These are phyloP conservation scores for mouse (Mus musculus) DNA, from an alignment of 2,113 vertebrate genomes.

Conservation along the genomic window DNA sequence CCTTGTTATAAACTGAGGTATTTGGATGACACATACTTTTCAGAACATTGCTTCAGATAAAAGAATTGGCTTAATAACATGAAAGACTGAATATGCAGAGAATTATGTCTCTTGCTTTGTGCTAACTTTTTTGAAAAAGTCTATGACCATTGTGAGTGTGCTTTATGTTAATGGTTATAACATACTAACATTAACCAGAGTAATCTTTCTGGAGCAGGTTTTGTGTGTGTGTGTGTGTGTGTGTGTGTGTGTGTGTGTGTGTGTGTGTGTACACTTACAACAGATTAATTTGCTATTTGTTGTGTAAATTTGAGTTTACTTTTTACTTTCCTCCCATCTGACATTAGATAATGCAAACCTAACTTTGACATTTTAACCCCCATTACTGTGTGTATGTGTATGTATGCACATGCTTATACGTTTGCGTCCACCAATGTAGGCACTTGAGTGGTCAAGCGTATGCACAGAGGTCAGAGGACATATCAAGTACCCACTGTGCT, in stretches of 20 bases:
- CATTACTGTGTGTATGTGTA: not conserved
- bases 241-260: not conserved
- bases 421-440: not conserved
- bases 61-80: not conserved
- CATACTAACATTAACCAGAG: not conserved
- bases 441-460: not conserved
- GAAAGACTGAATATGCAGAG: not conserved
- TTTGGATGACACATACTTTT: not conserved
- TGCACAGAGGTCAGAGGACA: too few relatives aligned
- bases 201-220: not conserved
- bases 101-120: not conserved
- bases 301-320: not conserved
- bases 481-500: not conserved
- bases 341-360: not conserved
- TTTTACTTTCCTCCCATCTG: not conserved
- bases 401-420: too few relatives aligned
- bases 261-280: not conserved
- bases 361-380: not conserved
- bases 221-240: not conserved
- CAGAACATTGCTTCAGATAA: constrained; percentile 6
- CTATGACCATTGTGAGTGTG: not conserved
- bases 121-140: not conserved
- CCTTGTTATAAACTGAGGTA: not conserved
- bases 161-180: not conserved
- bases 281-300: not conserved